Evolutionary conservation across 2,113 vertebrate genomes (phyloP).

Genomic region (Axis porcinus): DNA sequence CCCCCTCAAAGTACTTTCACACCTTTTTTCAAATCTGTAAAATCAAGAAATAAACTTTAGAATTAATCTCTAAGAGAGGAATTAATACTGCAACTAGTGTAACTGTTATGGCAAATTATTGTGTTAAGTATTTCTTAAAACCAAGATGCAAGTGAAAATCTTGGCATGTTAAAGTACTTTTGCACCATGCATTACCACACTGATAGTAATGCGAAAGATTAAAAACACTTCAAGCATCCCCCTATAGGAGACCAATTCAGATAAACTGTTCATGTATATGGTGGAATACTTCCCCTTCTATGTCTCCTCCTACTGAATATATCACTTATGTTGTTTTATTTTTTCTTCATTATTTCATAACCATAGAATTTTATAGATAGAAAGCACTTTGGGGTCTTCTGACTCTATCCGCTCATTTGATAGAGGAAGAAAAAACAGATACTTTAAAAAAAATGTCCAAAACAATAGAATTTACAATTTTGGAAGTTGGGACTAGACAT

Average conservation of each 20-base stretch:
- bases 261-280: not conserved
- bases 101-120: not conserved
- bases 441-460: not conserved
- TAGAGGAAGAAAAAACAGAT: not conserved
- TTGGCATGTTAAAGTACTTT: not conserved
- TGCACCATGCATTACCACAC: not conserved
- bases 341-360: constrained; percentile 21
- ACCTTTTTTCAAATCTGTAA: not conserved
- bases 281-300: not conserved
- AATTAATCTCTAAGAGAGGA: not conserved
- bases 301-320: not conserved
- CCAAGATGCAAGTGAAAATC: not conserved
- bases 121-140: constrained; percentile 13
- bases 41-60: not conserved
- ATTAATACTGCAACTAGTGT: not conserved
- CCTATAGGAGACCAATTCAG: not conserved
- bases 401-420: not conserved
- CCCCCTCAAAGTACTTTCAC: not conserved
- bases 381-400: not conserved
- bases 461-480: not conserved
- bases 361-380: not conserved
- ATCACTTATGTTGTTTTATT: not conserved
- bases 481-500: not conserved
- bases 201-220: not conserved
- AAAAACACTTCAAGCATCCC: not conserved